Conservation (phyloP, 2,888 invertebrate species). For the Leptopilina syphax region DNA sequence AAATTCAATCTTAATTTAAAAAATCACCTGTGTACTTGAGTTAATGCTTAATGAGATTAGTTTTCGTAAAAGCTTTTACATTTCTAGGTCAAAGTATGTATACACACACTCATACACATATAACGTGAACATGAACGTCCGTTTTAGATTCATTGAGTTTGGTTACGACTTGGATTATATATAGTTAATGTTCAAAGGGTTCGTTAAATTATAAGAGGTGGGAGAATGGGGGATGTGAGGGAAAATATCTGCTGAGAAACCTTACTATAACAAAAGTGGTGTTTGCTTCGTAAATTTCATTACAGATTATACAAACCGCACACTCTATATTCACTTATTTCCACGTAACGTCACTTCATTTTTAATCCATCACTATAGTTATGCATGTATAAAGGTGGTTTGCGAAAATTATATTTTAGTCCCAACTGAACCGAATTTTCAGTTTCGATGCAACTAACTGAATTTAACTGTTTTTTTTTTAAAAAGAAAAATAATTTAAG, state of each 20-base stretch:
- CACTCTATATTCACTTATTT: not conserved
- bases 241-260: not conserved
- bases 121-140: not conserved
- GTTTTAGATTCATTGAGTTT: constrained; percentile 16
- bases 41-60: constrained; percentile 25
- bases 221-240: not conserved
- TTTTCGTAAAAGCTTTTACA: constrained; percentile 33
- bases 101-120: too few species aligned
- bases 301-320: constrained; percentile 9
- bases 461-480: too few species aligned
- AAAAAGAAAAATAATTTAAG: too few species aligned
- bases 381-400: too few species aligned
- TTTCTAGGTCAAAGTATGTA: constrained; percentile 4
- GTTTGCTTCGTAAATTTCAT: constrained; percentile 26
- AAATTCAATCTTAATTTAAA: constrained; percentile 30
- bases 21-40: constrained; percentile 11
- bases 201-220: constrained; percentile 11
- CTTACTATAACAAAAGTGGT: not conserved
- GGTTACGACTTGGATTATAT: constrained; percentile 4
- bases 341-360: not conserved
- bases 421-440: too few species aligned
- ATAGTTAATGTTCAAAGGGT: not conserved
- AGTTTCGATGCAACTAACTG: too few species aligned
- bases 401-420: too few species aligned
- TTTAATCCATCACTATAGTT: too few species aligned